Base-by-base conservation (phyloP, 2,888 invertebrate genomes). In the Cosmia trapezina region DNA sequence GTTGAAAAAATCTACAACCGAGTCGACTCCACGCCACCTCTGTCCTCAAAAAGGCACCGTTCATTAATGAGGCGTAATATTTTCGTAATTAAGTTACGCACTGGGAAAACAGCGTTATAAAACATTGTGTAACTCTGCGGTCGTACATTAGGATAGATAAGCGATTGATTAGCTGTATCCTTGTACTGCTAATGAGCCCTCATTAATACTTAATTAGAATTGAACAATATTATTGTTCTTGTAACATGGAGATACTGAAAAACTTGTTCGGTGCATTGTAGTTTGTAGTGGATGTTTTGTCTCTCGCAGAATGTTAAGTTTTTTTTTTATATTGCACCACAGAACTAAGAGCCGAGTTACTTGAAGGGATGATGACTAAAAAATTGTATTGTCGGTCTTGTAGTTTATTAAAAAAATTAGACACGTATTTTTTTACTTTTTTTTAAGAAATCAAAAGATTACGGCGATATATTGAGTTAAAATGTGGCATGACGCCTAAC, bases 31-130 rank as follows among this genome's bases (percentile, higher is more conserved):
- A 75, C 22, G 12, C 19, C 22, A 2, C 45, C 33, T 64, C 41
- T 71, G 49, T 71, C 67, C 59, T 70, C 51, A 73, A 79, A 76
- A 81, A 77, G 71, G 76, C 53, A 60, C 47, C 65, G 66, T 71
- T 77, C 71, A 80, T 76, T 88, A 89, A 91, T 91, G 90, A 89
- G 82, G 84, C 86, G 79, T 87, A 87, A 88, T 88, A 88, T 89
- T 89, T 88, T 87, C 78, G 86, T 91, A 90, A 91, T 89, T 88
- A 89, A 83, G 69, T 84, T 80, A 86, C 83, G 79, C 76, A 83
- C 81, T 89, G 74, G 79, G 75, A 75, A 86, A 86, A 86, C 83
- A 84, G 76, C 72, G 70, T 68, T 77, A 62, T 79, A 83, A 78
- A 82, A 83, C 73, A 83, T 80, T 84, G 73, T 77, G 81, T 81